Evolutionary conservation across 2,888 invertebrate species (phyloP), one percentile per base, ranked within the genome.

Genomic region (Cylloceria caligata): DNA sequence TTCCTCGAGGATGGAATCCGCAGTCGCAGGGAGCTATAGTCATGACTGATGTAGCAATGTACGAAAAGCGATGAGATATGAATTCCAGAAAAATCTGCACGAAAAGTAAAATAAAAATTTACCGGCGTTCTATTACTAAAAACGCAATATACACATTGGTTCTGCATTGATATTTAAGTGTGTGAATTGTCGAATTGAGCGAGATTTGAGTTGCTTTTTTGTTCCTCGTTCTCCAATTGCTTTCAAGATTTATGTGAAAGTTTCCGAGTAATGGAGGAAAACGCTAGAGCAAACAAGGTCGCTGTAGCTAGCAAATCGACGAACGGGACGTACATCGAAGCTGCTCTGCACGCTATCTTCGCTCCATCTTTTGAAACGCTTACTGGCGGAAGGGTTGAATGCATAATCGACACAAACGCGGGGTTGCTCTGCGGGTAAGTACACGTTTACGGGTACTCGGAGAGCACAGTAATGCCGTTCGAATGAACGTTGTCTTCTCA

Each of bases 321-420:
- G 47, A n/a, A 19, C n/a, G 30, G n/a, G 30, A 3, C 19, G 52
- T 16, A 39, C 36, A 6, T 30, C 52, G 55, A 21, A 21, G 24
- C 21, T 57, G 60, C 36, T 62, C 19, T 9, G 30, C 13, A 55
- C 47, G 49, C 34, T 30, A 78, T 68, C 62, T 65, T 67, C 21
- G 11, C 36, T 42, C 30, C 49, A 68, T 13, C 39, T 39, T 42
- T 71, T 67, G 45, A 60, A 83, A 81, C 60, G 69, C 67, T 80
- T 42, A 21, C 47, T 42, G 60, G 62, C 47, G 16, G 67, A 62
- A 45, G 62, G 60, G 68, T 80, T 75, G 83, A 80, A 85, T 83
- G 74, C 77, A 79, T 84, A 83, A 85, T 84, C 72, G 74, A 62
- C 68, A 67, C 75, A 55, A 78, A 82, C 78, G 36, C 52, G 72